Evolutionary conservation across 2,888 invertebrate species (phyloP).

Genomic region (Sipha maydis): DNA sequence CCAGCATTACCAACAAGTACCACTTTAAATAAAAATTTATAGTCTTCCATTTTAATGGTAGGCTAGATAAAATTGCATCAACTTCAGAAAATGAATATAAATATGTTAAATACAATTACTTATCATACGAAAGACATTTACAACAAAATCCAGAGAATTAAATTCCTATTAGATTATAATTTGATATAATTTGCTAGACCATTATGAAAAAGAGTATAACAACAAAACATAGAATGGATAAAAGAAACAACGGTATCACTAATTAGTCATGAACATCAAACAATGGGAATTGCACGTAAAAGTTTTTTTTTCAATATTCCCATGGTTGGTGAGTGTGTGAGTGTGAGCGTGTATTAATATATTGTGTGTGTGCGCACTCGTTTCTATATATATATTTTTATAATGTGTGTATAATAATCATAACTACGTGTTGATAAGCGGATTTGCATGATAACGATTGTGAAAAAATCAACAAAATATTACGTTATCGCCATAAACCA

Average conservation of each 20-base stretch:
- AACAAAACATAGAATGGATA: neutral
- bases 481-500: neutral
- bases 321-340: neutral
- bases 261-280: slow-evolving; percentile 37
- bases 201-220: neutral
- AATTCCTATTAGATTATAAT: neutral
- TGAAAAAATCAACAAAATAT: neutral
- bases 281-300: slow-evolving; percentile 34
- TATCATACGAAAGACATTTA: neutral
- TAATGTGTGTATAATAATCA: slow-evolving; percentile 18
- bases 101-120: neutral
- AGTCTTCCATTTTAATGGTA: slow-evolving; percentile 86
- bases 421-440: slow-evolving; percentile 33
- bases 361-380: neutral
- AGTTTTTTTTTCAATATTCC: slow-evolving; percentile 13
- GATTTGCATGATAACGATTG: neutral
- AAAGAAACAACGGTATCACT: slow-evolving; percentile 42
- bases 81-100: neutral
- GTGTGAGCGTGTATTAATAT: neutral
- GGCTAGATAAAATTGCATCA: neutral
- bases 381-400: neutral
- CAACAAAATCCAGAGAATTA: neutral
- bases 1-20: slow-evolving; percentile 98
- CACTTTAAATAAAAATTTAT: slow-evolving; percentile 98
- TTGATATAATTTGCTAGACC: neutral